phyloP scores from a whole-genome alignment of 2,888 invertebrate species.

The Drosophila nigricruria region DNA sequence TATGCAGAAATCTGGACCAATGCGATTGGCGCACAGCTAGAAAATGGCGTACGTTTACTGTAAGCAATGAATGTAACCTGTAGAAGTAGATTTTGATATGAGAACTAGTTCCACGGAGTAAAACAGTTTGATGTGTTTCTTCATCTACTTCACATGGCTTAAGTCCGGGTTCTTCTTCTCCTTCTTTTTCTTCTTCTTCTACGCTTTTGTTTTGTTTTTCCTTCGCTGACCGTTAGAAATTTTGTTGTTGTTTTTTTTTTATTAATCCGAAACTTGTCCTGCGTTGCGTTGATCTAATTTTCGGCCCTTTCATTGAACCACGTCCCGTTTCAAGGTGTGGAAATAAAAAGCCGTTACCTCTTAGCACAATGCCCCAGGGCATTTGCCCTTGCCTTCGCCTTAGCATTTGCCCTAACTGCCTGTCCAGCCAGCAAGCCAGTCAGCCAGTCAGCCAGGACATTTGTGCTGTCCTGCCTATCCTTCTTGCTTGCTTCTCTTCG shows the following conservation, averaged over 20 bases:
- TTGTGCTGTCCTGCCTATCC: constrained; percentile 40
- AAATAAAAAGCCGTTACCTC: constrained; percentile 53
- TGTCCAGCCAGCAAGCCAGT: constrained; percentile 3
- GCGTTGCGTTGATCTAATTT: constrained; percentile 66
- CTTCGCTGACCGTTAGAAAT: constrained; percentile 48
- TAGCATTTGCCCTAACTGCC: constrained; percentile 16
- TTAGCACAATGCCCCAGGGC: constrained; percentile 46
- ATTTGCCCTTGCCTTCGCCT: constrained; percentile 28
- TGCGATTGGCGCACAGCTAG: constrained; percentile 5
- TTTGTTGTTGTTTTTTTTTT: constrained; percentile 9
- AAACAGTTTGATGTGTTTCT: neutral
- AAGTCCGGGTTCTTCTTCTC: neutral
- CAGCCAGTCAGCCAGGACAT: too few species aligned
- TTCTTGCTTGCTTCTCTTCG: constrained; percentile 7
- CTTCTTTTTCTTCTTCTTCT: neutral
- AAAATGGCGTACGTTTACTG: constrained; percentile 31
- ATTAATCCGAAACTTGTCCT: constrained; percentile 70
- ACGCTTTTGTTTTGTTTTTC: neutral
- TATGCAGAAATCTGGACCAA: constrained; percentile 47
- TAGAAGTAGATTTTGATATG: too few species aligned
- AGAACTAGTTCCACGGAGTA: neutral
- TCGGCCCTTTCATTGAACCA: constrained; percentile 47
- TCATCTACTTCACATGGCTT: neutral
- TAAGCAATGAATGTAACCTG: neutral
- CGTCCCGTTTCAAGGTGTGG: constrained; percentile 51